A percentile compares a stretch with the other conserved stretches of the same genome.
These are phyloP conservation scores for Microcaecilia unicolor DNA, from an alignment of 2,797 vertebrate species.

Conservation along the genomic window DNA sequence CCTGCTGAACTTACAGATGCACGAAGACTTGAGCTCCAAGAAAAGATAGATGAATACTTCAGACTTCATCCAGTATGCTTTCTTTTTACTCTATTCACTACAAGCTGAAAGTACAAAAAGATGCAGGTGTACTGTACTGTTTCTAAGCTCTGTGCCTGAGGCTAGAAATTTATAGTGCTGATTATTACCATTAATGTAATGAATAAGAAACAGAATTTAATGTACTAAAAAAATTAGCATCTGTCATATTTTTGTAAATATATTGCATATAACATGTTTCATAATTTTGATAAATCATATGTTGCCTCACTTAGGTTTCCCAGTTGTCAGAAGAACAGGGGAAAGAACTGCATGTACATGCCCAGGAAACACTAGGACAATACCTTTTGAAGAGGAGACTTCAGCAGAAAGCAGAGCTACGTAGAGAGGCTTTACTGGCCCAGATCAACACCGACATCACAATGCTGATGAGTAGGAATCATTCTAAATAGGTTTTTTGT, in stretches of 20 bases:
- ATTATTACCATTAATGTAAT: slow-evolving; percentile 25
- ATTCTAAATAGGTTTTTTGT: no score
- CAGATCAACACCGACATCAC: slow-evolving; percentile 79
- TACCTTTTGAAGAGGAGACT: slow-evolving; percentile 58
- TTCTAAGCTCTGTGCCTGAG: slow-evolving; percentile 1
- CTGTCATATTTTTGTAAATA: no score
- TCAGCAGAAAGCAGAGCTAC: slow-evolving; percentile 52
- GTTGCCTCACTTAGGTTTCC: slow-evolving; percentile 44
- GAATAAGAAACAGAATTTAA: no score
- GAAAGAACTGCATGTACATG: slow-evolving; percentile 63
- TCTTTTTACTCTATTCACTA: background rate
- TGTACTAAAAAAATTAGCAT: no score
- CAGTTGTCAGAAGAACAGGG: slow-evolving; percentile 60
- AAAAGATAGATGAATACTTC: slow-evolving; percentile 69
- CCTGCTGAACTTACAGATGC: slow-evolving; percentile 65
- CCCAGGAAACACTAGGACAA: slow-evolving; percentile 65
- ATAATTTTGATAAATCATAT: slow-evolving; percentile 14
- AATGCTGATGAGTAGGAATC: slow-evolving; percentile 69
- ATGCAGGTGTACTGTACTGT: background rate
- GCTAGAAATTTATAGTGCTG: background rate
- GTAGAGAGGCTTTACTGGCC: slow-evolving; percentile 66
- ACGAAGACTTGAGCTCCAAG: slow-evolving; percentile 62
- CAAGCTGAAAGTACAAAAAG: background rate
- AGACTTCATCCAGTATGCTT: slow-evolving; percentile 64
- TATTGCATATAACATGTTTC: no score